Evolutionary conservation across 2,888 invertebrate genomes (phyloP), one percentile per base, ranked within the genome.

Genomic region (Drosophila melanosoma): DNA sequence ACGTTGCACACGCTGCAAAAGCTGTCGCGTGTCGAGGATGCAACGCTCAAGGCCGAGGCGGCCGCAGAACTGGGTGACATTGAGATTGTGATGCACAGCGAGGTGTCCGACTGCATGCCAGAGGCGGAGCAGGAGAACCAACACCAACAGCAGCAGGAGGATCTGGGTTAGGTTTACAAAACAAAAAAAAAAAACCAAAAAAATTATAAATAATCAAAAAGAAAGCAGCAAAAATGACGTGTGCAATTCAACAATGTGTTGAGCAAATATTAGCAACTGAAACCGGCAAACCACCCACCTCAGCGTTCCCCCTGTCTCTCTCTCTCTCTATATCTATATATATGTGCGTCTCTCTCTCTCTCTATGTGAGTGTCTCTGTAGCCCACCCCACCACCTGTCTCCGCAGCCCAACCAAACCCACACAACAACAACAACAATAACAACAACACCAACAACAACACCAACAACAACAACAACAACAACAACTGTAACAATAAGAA

Each of bases 1-100:
- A 89, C 90, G 38, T 66, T 92, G 74, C 90, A 89, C 61, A 78
- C 85, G 17, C 65, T 92, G 48, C 92, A 91, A 48, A 92, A 92
- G 69, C 68, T 91, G n/a, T 70, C 81, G n/a, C 73, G 83, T 7
- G 62, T 72, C 8, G 83, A 80, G 79, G 87, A 80, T 65, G 72
- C 78, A 61, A 56, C 69, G 23, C 35, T 85, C 1, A 79, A 74
- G 23, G 79, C 79, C 7, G 81, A 81, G 52, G 77, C 72, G 1
- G 82, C 73, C 1, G 59, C 76, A 6, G 89, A 89, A 6, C 42
- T 88, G 49, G 76, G 74, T 0, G 87, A 89, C 69, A 87, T 89
- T 40, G 83, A 87, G 66, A 85, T 89, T 54, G 88, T 89, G 38
- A 87, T 81, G 83, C 74, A 91, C 76, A 77, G 87, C 70, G 73